phyloP scores from a whole-genome alignment of 2,888 invertebrate species.

The Trichopria drosophilae region DNA sequence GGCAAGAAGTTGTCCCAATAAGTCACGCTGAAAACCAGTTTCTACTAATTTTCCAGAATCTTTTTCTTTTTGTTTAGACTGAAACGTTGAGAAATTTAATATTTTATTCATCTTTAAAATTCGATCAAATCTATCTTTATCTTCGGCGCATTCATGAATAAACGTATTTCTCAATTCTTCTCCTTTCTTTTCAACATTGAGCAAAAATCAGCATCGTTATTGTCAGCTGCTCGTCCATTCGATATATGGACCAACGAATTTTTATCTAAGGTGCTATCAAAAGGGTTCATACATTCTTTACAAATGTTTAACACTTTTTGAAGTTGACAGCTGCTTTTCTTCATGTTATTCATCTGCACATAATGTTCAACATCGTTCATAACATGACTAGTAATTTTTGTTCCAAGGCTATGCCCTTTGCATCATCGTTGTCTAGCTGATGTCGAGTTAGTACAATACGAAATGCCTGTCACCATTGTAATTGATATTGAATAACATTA shows the following conservation, averaged over 20 bases:
- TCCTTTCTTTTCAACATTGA: slow-evolving; percentile 28
- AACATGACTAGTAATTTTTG: slow-evolving; percentile 37
- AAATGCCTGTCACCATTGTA: too few species aligned
- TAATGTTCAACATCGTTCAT: slow-evolving; percentile 42
- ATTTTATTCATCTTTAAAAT: slow-evolving; percentile 12
- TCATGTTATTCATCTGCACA: slow-evolving; percentile 33
- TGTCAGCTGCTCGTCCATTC: slow-evolving; percentile 12
- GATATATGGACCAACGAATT: slow-evolving; percentile 21
- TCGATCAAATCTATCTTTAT: slow-evolving; percentile 18
- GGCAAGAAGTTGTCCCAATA: slow-evolving; percentile 29
- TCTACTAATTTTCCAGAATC: slow-evolving; percentile 18
- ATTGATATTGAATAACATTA: too few species aligned
- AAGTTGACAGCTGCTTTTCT: slow-evolving; percentile 20
- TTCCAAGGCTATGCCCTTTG: slow-evolving; percentile 30
- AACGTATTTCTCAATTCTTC: slow-evolving; percentile 16
- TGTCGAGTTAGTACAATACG: slow-evolving; percentile 22
- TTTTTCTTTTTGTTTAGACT: slow-evolving; percentile 7
- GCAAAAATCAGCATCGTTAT: slow-evolving; percentile 25
- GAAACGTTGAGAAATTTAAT: slow-evolving; percentile 7
- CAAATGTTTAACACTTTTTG: slow-evolving; percentile 8
- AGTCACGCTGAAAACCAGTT: slow-evolving; percentile 20
- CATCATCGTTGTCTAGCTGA: slow-evolving; percentile 27
- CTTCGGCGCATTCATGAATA: slow-evolving; percentile 20
- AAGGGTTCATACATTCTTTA: slow-evolving; percentile 30
- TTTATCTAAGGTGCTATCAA: slow-evolving; percentile 30